Base-by-base conservation (phyloP, 2,888 invertebrate genomes). In the Tenthredo scrophulariae region DNA sequence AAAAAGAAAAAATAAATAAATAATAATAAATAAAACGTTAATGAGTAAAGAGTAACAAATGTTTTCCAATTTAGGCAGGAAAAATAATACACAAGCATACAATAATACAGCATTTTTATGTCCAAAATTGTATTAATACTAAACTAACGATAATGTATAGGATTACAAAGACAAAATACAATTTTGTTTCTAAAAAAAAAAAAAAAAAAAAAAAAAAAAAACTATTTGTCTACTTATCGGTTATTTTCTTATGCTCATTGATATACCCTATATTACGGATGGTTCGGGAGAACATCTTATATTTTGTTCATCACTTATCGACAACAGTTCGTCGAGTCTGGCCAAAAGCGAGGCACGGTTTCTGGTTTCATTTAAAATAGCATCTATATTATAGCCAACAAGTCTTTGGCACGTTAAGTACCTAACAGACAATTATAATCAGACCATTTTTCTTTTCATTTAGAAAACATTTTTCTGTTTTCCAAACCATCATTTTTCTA, bases 131-230 rank as follows among this genome's bases (percentile, higher is more conserved):
- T 83, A 67, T 46, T 83, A 83, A 67, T 67, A 67, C 50, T 83
- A 83, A 65, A 83, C 83, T 83, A 83, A 83, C 46, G 50, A 83
- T 83, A 83, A 67, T 83, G 83, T 83, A 83, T 83, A 83, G 67
- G 83, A 83, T 46, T 50, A 65, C 46, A 50, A 83, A 83, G 70
- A 67, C 67, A 83, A 70, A 83, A 83, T 83, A 83, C 83, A 83
- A 83, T 83, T 83, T 83, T 70, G 83, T 83, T 83, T 83, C 46
- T 67, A 65, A 70, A 83, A 43, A 83, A 67, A 70, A 46, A 83
- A 29, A 67, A 40, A 26, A 26, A 77, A 15, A 54, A 43, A 74
- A 43, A 33, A 33, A 33, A 74, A n/a, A 26, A 74, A 43, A 26
- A 80, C 62, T 18, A 46, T 80, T 62, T 83, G 83, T 83, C 50